phyloP scores from a whole-genome alignment of 2,797 vertebrate genomes.

The Syndactyla subalaris region DNA sequence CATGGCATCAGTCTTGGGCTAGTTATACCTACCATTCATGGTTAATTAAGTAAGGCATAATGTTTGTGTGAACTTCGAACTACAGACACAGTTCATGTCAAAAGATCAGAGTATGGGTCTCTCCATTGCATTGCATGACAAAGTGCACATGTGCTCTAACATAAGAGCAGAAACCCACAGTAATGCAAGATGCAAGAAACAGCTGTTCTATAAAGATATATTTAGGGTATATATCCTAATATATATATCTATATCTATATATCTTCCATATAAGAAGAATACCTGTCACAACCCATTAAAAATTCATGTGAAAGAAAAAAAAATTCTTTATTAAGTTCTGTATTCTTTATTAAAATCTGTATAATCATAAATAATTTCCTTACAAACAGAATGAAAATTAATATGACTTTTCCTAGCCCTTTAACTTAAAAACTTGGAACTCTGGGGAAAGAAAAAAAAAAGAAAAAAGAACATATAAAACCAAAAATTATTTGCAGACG shows the following conservation, averaged over 20 bases:
- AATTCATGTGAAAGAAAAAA: not conserved
- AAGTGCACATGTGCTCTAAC: not conserved
- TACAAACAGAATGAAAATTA: not conserved
- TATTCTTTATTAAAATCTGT: not conserved
- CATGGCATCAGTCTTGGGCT: not conserved
- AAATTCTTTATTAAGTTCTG: too few species aligned
- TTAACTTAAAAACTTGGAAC: not conserved
- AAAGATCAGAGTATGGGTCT: not conserved
- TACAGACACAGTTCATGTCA: not conserved
- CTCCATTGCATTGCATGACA: not conserved
- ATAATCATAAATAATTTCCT: not conserved
- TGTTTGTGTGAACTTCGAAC: not conserved
- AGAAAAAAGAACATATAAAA: not conserved
- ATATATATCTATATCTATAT: too few species aligned
- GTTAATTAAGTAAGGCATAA: not conserved
- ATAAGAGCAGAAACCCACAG: not conserved
- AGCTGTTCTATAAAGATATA: not conserved
- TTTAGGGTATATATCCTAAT: not conserved
- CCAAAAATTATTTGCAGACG: not conserved
- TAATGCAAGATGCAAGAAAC: not conserved
- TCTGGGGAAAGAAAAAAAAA: not conserved
- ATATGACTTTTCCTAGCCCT: not conserved
- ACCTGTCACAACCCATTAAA: not conserved
- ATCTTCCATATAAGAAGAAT: not conserved
- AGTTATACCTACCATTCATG: not conserved